phyloP scores from a whole-genome alignment of 1,140 invertebrate species.

The Wasmannia auropunctata region DNA sequence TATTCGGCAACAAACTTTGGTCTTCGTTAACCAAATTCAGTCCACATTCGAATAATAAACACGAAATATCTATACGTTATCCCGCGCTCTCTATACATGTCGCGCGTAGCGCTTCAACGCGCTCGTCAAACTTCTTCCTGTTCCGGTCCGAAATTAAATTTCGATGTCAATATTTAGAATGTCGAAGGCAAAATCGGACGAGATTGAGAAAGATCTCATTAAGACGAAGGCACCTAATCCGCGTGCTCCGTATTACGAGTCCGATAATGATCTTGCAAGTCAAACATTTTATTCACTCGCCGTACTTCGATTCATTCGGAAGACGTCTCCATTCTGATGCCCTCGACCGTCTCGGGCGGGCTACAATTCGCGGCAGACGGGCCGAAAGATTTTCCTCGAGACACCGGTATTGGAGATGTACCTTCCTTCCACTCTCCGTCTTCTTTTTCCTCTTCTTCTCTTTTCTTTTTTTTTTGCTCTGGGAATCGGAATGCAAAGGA shows the following conservation, averaged over 20 bases:
- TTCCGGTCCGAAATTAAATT: background rate
- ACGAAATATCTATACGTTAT: background rate
- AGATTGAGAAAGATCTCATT: slow-evolving; percentile 28
- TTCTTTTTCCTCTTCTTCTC: background rate
- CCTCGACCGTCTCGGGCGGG: slow-evolving; percentile 27
- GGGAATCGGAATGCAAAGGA: slow-evolving; percentile 60
- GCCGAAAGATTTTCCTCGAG: slow-evolving; percentile 47
- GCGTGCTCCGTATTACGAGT: slow-evolving; percentile 10
- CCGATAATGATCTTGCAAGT: slow-evolving; percentile 45
- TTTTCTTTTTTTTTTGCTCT: background rate
- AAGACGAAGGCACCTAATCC: slow-evolving; percentile 29
- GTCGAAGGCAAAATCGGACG: background rate
- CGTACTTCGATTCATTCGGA: background rate
- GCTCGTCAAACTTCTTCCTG: background rate
- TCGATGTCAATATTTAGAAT: background rate
- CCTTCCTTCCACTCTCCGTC: background rate
- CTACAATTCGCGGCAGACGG: slow-evolving; percentile 8
- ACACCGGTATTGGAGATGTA: slow-evolving; percentile 47
- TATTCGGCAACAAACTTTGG: slow-evolving; percentile 24
- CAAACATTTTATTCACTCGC: slow-evolving; percentile 40
- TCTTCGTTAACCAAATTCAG: slow-evolving; percentile 44
- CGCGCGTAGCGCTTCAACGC: background rate
- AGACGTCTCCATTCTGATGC: slow-evolving; percentile 43
- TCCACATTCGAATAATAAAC: slow-evolving; percentile 36
- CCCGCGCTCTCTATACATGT: background rate